Evolutionary conservation across 2,797 vertebrate species (phyloP), one percentile per base, ranked within the genome.

Genomic region (Vespertilio murinus): DNA sequence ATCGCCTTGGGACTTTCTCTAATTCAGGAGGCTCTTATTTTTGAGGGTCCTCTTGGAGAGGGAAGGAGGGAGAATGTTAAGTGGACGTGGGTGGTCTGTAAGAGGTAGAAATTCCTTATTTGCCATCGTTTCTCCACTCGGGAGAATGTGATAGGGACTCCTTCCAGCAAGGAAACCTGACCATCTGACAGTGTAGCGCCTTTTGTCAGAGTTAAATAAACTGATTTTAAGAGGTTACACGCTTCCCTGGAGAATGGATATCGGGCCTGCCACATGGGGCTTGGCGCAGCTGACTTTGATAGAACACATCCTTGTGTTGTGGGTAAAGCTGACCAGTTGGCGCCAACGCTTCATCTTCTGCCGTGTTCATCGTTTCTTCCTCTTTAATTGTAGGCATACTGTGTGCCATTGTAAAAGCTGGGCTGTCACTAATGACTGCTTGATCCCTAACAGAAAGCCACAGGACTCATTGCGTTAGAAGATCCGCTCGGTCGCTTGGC

Each of bases 181-280:
- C 59, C 83, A n/a, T 67, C 96, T 93, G 93, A 95, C 91, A 93
- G 1, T 35, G 69, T 52, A 23, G 20, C 79, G 84, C 69, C 14
- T 88, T 86, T 96, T 90, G 91, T 90, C 93, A 65, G 78, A 75
- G 35, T 73, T 88, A 82, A 77, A 22, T 30, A 61, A 75, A 67
- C 64, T 78, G 54, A 47, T 22, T 93, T 93, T 87, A 61, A 75
- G 56, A 80, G 83, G 13, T 52, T 67, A 23, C 56, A 42, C 1
- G 73, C 54, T 79, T 95, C 77, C 75, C 71, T 59, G 71, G 47
- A 94, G 79, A 94, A 35, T 65, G 88, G 59, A 28, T 28, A 28
- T 74, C 56, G 75, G 35, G 33, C 65, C 83, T 95, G 88, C 78
- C 91, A 70, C 5, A 16, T 35, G 74, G 47, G 80, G 49, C 71